Conservation (phyloP, 2,113 vertebrate genomes). For the Channa maculata region DNA sequence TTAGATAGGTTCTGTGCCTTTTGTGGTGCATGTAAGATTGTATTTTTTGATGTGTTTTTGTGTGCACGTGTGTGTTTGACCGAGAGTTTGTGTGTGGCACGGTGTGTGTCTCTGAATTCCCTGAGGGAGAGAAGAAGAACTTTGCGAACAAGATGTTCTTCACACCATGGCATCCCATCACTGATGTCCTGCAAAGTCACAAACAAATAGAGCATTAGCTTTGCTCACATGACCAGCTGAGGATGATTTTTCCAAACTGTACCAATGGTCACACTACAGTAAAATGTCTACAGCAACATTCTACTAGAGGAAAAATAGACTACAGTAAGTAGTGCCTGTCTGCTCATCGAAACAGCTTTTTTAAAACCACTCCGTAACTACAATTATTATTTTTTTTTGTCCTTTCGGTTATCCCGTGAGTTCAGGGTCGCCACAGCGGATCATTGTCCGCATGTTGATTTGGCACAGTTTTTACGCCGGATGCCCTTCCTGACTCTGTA, state of each 20-base stretch:
- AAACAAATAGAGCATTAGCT: not conserved
- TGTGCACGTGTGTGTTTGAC: constrained; percentile 26
- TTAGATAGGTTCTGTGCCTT: constrained; percentile 1
- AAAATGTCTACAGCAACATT: not conserved
- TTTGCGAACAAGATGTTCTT: constrained; percentile 74
- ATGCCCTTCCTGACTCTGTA: no score
- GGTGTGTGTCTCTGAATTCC: constrained; percentile 69
- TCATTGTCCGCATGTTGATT: no score
- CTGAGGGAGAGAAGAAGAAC: constrained; percentile 74
- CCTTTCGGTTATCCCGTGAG: no score
- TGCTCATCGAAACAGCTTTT: no score
- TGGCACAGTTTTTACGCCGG: no score
- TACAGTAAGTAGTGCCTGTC: not conserved
- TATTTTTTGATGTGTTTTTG: not conserved
- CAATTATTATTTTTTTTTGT: no score
- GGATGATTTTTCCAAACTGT: not conserved
- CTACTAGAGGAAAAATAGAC: not conserved
- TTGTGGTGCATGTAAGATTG: not conserved
- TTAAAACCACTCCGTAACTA: no score
- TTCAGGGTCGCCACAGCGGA: no score
- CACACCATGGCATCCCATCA: constrained; percentile 72
- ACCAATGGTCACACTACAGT: not conserved
- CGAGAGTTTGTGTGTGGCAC: constrained; percentile 36
- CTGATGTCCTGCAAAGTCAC: constrained; percentile 62
- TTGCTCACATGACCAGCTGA: not conserved